Base-by-base conservation (phyloP, 2,888 invertebrate species). In the Dicyrtomina minuta region DNA sequence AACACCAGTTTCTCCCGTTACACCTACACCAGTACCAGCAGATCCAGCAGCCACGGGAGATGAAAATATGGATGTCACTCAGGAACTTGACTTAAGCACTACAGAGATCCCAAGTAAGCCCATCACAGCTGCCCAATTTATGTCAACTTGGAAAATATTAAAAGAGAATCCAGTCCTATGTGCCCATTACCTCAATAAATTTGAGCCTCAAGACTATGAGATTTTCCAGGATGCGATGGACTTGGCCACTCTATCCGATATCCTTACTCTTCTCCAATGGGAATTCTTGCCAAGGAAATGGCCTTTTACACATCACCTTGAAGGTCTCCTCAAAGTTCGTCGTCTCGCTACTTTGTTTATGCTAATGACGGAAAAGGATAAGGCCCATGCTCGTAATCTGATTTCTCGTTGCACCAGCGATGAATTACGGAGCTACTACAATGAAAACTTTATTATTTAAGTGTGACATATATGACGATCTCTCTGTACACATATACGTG, bases 211-310 rank as follows among this genome's bases (percentile, higher is more conserved):
- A 1, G 84, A 84, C 70, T 83, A 90, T 1, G 81, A 82, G 0
- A 86, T 90, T 74, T 89, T 90, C 80, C 85, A 85, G 79, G 87
- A 89, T 77, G 87, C 89, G 0, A 81, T 90, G 70, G 90, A 90
- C 73, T 87, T 86, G 68, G 83, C 85, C 53, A 83, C 87, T 1
- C 83, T 90, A 3, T 87, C 87, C 5, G 87, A 87, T 49, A 85
- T 90, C 66, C 76, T 90, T 24, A 80, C 81, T 1, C 80, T 85
- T 46, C 80, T 87, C 33, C 82, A 82, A 46, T 81, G 82, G 15
- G 80, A 85, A 77, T 85, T 84, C 75, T 80, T 84, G 49, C 83
- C 82, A 71, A 78, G 81, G 1, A 80, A 82, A 1, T 82, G 82
- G 64, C 78, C 82, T 0, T 80, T 88, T 17, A 81, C 83, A 46